Base-by-base conservation (phyloP, 1,140 invertebrate genomes). In the Anthonomus grandis region DNA sequence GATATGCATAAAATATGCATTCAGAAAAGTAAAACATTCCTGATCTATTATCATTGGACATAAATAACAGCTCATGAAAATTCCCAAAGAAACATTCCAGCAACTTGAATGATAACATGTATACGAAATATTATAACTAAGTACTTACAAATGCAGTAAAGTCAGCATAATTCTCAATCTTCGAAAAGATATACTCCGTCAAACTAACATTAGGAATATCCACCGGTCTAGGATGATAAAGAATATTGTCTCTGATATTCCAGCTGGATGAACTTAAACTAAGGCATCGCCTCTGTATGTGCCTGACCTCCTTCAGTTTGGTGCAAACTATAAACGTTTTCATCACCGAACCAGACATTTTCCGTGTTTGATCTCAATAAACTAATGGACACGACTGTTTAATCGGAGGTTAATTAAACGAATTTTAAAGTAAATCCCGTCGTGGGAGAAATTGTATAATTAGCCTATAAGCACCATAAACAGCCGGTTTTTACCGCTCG, bases 71-170 rank as follows among this genome's bases (percentile, higher is more conserved):
- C 15, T 34, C 15, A 12, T 34, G 2, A 13, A 34, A 2, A 12
- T 34, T 12, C 10, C 15, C 10, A 1, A 12, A 1, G 13, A 34
- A 34, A 1, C 15, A 13, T 13, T 34, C 2, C 31, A 34, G 31
- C 31, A 10, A 34, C 2, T 34, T 34, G 10, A 1, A 10, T 34
- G 31, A 34, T 34, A 12, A 2, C 10, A 2, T 1, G 10, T 34
- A 10, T 1, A 34, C 10, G 10, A 34, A 34, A 34, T 34, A n/a
- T n/a, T n/a, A n/a, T 34, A 1, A 34, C 10, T 12, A 34, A 18
- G 15, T 44, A 57, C 53, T 51, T 57, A 52, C 55, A 19, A 51
- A 51, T 25, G 55, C 48, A 12, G 37, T 48, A 4, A 44, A 36
- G 13, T 44, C 51, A 9, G 17, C n/a, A 53, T 44, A 53, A 17